These are phyloP conservation scores for Heliconius hermathena DNA, from an alignment of 1,140 invertebrate species.

Conservation along the genomic window DNA sequence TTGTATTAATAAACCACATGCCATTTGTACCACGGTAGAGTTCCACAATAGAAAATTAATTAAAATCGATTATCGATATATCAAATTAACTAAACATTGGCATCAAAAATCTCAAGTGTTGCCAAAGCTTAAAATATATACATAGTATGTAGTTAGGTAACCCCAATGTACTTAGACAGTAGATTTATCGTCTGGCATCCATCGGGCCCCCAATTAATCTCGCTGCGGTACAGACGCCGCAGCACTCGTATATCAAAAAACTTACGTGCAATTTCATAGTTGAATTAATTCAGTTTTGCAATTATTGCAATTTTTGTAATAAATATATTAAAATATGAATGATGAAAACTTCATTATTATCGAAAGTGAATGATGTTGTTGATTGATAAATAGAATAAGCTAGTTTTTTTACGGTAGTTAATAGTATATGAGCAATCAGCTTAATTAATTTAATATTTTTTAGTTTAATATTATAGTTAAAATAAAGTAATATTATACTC, in stretches of 20 bases:
- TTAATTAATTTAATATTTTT: no score
- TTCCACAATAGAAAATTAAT: neutral
- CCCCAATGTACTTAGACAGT: slow-evolving; percentile 7
- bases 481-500: no score
- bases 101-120: neutral
- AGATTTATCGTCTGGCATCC: slow-evolving; percentile 45
- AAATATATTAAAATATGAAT: neutral
- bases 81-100: neutral
- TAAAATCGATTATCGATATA: slow-evolving; percentile 16
- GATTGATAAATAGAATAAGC: no score
- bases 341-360: no score
- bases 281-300: slow-evolving; percentile 8
- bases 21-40: no score
- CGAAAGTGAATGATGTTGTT: no score
- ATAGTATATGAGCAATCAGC: no score
- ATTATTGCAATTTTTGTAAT: neutral
- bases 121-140: neutral
- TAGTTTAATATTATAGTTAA: no score
- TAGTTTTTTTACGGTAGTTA: no score
- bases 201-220: slow-evolving; percentile 57
- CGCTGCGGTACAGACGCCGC: slow-evolving; percentile 40
- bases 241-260: slow-evolving; percentile 53
- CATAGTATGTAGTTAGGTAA: neutral
- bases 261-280: slow-evolving; percentile 17
- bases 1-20: no score